These are phyloP conservation scores for Tenebrio molitor DNA, from an alignment of 1,140 invertebrate genomes.

Conservation along the genomic window DNA sequence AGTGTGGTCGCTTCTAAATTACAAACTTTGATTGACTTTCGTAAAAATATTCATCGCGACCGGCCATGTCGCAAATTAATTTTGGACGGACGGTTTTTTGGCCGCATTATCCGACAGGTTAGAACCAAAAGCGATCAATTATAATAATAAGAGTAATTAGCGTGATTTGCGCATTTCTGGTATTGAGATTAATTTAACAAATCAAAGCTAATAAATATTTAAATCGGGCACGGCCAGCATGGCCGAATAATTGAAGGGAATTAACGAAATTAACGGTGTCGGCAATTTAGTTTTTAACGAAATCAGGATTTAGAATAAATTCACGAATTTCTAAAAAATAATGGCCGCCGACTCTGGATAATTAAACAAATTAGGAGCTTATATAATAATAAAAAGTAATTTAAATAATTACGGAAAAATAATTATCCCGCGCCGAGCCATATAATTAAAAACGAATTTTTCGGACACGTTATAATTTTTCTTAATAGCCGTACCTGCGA, in stretches of 20 bases:
- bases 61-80: constrained; percentile 1
- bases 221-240: constrained; percentile 1
- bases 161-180: constrained; percentile 7
- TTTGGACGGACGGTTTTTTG: neutral
- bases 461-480: constrained; percentile 36
- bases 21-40: constrained; percentile 54
- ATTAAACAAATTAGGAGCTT: constrained; percentile 35
- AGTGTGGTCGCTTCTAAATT: constrained; percentile 62
- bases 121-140: constrained; percentile 12
- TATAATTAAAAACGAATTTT: constrained; percentile 37
- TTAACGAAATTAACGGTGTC: constrained; percentile 18
- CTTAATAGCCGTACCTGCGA: constrained; percentile 26
- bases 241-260: constrained; percentile 24
- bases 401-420: constrained; percentile 28
- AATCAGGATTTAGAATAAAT: constrained; percentile 11
- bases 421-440: constrained; percentile 23
- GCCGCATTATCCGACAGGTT: too few relatives aligned
- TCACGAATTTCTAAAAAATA: constrained; percentile 28
- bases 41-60: constrained; percentile 14
- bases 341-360: constrained; percentile 14
- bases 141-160: constrained; percentile 22
- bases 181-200: constrained; percentile 30
- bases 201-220: constrained; percentile 28
- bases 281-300: constrained; percentile 17
- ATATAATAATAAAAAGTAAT: constrained; percentile 34